Base-by-base conservation (phyloP, 1,140 invertebrate species). In the Lucilia cuprina region DNA sequence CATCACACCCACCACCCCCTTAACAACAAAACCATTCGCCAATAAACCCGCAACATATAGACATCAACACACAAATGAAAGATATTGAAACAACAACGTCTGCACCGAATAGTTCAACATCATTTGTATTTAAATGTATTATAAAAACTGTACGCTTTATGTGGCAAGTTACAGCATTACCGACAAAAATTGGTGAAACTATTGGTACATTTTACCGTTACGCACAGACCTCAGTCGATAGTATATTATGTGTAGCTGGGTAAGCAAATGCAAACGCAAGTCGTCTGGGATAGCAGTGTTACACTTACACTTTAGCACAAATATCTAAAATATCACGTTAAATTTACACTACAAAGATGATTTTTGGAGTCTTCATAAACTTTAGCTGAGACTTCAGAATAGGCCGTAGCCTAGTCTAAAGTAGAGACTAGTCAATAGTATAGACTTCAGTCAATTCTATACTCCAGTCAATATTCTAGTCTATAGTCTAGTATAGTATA, bases 101-200 rank as follows among this genome's bases (percentile, higher is more conserved):
- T 47, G 41, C 47, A 50, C n/a, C 80, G 7, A 65, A 77, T n/a
- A 49, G 78, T 60, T 49, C 85, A 2, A 85, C 88, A 30, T 88
- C 88, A 13, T 89, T 88, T 87, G 88, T 90, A 35, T 87, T 90
- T 88, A 90, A 89, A 90, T 91, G 89, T 85, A 85, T 91, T 25
- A 86, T 90, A 85, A 88, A 86, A 84, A 88, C 89, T 19, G 89
- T 89, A 55, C 88, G 89, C 85, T 90, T 89, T 89, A 91, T 91
- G 89, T 91, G 89, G 89, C 89, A 91, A 87, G 89, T 91, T 86
- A 91, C 89, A 82, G 88, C 88, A 83, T 88, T 91, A 87, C 89
- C 89, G 70, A 87, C 85, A 82, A 91, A 91, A 87, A 89, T 91
- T 84, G 89, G 89, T 87, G 89, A 90, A 83, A 90, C 89, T 49